Evolutionary conservation across 2,113 vertebrate species (phyloP), one percentile per base, ranked within the genome.

Genomic region (Orthochromis malagaraziensis): DNA sequence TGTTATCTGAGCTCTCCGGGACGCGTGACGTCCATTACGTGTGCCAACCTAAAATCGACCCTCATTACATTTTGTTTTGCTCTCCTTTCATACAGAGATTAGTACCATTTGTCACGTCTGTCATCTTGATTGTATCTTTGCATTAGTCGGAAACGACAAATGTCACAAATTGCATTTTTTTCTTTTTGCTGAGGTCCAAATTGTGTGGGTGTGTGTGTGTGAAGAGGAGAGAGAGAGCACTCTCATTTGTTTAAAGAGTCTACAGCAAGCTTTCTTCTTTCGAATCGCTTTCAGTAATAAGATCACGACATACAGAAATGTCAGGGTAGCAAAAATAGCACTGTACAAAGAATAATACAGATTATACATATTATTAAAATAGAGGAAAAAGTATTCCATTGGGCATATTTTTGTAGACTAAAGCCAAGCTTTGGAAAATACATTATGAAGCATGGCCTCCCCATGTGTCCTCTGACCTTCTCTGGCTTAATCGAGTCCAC

Each of bases 81-180:
- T 84, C 87, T 85, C 49, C 80, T 87, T 88, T 94, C 89, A 90
- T 91, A 31, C 63, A 88, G 40, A 91, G 92, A 94, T 90, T 90
- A 77, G 87, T 77, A 65, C 90, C 85, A 88, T 94, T 94, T 92
- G 93, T 95, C 91, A 93, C 90, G 87, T 86, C 68, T 95, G 94
- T 95, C 93, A 85, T 88, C 79, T 79, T 90, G 92, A 95, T 94
- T 91, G 82, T 90, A 89, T 93, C 92, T 88, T 82, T 77, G 84
- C 83, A 82, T 90, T 84, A 83, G 86, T 33, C 5, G 47, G 92
- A 89, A 89, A 65, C 55, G 14, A 85, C 29, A 73, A 54, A 80
- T 60, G 13, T 55, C 65, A 65, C 84, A 91, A 93, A 93, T 93
- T 93, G 85, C 77, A 5, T 65, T 12, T 73, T 89, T 91, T 90